Percentiles rank a stretch among this genome's conserved stretches.
Evolutionary conservation across 2,888 invertebrate genomes (phyloP).

Genomic region (Nomada goodeniana): DNA sequence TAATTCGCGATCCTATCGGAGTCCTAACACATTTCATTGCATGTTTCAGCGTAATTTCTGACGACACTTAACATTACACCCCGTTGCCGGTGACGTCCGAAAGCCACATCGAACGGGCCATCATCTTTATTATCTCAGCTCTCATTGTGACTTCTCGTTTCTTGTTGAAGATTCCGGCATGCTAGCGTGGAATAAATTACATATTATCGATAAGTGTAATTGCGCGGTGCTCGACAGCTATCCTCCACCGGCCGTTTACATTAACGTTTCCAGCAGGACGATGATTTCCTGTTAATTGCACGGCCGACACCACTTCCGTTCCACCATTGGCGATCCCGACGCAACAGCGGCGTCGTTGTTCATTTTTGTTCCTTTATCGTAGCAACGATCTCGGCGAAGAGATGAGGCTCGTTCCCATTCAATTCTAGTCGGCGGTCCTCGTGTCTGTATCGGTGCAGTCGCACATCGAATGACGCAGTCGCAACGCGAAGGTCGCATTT

Average conservation of each 20-base stretch:
- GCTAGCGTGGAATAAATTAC: constrained; percentile 12
- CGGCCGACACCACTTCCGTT: constrained; percentile 33
- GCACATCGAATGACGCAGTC: constrained; percentile 59
- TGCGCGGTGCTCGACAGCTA: constrained; percentile 8
- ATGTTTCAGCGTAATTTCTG: background rate
- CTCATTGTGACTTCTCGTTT: constrained; percentile 18
- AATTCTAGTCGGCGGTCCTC: constrained; percentile 10
- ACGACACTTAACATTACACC: background rate
- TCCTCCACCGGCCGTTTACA: constrained; percentile 17
- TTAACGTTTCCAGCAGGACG: constrained; percentile 33
- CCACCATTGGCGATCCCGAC: constrained; percentile 1
- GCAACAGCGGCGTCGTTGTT: constrained; percentile 4
- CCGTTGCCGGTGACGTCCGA: background rate
- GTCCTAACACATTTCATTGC: background rate
- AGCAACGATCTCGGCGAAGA: constrained; percentile 13
- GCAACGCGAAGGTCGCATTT: constrained; percentile 74
- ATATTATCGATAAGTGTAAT: constrained; percentile 29
- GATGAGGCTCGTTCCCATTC: constrained; percentile 29
- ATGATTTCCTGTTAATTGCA: constrained; percentile 44
- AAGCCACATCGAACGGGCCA: no score
- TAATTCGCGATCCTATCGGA: background rate
- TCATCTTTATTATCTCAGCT: background rate
- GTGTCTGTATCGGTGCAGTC: constrained; percentile 25
- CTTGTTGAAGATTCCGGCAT: background rate
- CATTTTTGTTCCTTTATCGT: constrained; percentile 10